Evolutionary conservation across 2,797 vertebrate species (phyloP).

Genomic region (Typhlichthys eigenmanni): DNA sequence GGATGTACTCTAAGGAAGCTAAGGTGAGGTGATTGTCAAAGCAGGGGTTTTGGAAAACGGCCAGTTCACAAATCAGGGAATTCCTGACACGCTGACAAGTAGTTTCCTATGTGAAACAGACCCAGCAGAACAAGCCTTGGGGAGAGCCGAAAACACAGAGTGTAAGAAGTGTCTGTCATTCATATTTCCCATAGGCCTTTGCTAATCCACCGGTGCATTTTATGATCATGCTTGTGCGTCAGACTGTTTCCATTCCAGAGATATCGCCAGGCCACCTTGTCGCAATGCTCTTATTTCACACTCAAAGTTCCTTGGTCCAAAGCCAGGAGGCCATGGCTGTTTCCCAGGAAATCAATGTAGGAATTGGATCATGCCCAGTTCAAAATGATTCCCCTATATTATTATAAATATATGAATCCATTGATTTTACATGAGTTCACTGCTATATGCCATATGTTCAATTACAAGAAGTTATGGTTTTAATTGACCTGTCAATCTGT

Average conservation of each 20-base stretch:
- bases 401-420: too few relatives aligned
- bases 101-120: background rate
- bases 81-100: background rate
- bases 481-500: background rate
- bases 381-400: conserved; percentile 11
- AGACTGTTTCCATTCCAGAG: conserved; percentile 60
- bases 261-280: conserved; percentile 40
- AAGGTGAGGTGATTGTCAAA: background rate
- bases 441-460: conserved; percentile 9
- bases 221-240: conserved; percentile 66
- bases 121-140: background rate
- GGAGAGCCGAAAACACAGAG: conserved; percentile 17
- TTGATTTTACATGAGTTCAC: background rate
- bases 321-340: conserved; percentile 27
- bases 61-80: background rate
- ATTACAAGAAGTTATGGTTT: conserved; percentile 9
- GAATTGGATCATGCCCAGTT: conserved; percentile 11
- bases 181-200: conserved; percentile 25
- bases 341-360: conserved; percentile 11
- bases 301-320: conserved; percentile 24
- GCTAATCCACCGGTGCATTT: conserved; percentile 57
- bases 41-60: background rate
- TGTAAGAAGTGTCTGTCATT: conserved; percentile 39
- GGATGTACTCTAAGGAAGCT: conserved; percentile 1
- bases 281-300: conserved; percentile 30